Percentiles rank a stretch among this genome's conserved stretches.
These are phyloP conservation scores for Clarias magur DNA, from an alignment of 2,113 vertebrate species.

Conservation along the genomic window DNA sequence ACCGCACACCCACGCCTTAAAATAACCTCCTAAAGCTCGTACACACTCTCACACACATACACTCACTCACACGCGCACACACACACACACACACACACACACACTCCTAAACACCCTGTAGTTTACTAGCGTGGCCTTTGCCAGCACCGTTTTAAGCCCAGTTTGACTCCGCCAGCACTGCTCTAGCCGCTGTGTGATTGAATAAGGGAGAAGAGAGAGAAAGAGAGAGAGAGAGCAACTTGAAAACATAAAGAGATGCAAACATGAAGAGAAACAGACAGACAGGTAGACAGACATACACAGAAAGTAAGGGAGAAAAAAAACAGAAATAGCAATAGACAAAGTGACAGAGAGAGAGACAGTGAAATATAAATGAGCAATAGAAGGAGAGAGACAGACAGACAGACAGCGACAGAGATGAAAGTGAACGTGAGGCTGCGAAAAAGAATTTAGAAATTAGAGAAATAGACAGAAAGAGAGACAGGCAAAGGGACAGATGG, in stretches of 20 bases:
- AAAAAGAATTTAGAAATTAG: neutral
- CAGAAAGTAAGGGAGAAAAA: neutral
- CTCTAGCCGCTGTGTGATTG: neutral
- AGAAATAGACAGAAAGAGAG: neutral
- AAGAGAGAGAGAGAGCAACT: neutral
- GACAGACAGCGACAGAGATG: constrained; percentile 44
- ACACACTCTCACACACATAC: neutral
- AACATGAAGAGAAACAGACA: too few relatives aligned
- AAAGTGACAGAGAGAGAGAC: neutral
- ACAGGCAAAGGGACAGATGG: neutral
- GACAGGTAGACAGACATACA: neutral
- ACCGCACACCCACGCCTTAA: constrained; percentile 57
- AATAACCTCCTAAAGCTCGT: constrained; percentile 15
- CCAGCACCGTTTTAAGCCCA: neutral
- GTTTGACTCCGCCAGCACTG: neutral
- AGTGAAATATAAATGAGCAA: neutral
- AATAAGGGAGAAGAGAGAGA: neutral
- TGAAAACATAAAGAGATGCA: too few relatives aligned
- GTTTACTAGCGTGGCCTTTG: neutral
- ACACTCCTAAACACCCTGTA: neutral
- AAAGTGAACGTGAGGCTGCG: neutral
- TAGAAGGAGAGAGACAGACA: neutral
- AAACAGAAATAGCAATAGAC: neutral
- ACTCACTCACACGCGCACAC: neutral
- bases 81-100: constrained; percentile 1